Evolutionary conservation across 2,113 vertebrate genomes (phyloP).

Genomic region (Otocyon megalotis): DNA sequence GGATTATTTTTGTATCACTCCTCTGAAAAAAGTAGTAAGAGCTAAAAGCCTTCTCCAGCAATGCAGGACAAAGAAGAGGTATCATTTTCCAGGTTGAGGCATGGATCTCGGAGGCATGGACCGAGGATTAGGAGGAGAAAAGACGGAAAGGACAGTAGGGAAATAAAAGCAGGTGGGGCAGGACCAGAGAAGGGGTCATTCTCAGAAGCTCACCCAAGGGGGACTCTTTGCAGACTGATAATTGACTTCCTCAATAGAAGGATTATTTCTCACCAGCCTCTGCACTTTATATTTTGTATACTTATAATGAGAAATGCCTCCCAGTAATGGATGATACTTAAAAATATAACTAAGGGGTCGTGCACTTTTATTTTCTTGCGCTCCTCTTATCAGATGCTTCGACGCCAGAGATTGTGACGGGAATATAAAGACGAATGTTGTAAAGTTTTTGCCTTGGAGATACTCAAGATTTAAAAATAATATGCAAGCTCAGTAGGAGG

Average conservation of each 20-base stretch:
- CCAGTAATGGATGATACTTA: not conserved
- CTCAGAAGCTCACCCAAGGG: not conserved
- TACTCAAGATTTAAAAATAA: not conserved
- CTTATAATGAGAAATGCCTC: not conserved
- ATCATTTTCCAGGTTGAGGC: not conserved
- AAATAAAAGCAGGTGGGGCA: not conserved
- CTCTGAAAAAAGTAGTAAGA: not conserved
- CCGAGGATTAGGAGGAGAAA: no score
- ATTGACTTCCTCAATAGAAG: not conserved
- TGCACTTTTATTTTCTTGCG: not conserved
- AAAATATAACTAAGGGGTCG: not conserved
- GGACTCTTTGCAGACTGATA: not conserved
- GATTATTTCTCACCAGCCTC: not conserved
- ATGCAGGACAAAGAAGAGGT: not conserved
- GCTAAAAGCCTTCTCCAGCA: not conserved
- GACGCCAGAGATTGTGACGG: not conserved
- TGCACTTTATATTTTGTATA: not conserved
- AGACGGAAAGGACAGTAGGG: not conserved
- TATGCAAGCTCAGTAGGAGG: not conserved
- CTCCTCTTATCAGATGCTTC: not conserved
- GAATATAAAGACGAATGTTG: not conserved
- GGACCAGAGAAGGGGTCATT: not conserved
- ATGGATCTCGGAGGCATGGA: not conserved
- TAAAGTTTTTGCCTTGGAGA: not conserved
- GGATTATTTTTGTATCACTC: not conserved